Evolutionary conservation across 2,113 vertebrate genomes (phyloP), one percentile per base, ranked within the genome.

Genomic region (Salvelinus namaycush): DNA sequence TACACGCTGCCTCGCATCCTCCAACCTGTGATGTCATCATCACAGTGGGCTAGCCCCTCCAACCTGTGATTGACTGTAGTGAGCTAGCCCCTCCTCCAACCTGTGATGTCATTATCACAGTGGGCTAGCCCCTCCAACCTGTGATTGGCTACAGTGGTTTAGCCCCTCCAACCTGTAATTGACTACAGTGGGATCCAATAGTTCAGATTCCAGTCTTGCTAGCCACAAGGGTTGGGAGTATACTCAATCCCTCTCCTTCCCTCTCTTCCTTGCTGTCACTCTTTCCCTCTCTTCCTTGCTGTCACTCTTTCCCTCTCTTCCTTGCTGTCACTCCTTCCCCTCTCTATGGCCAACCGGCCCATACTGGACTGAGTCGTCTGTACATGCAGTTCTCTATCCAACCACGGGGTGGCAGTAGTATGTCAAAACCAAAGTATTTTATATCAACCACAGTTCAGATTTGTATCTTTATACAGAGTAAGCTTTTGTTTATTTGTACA

Each of bases 321-420:
- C 9, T 39, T 39, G 34, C 34, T 39, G 34, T 39, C 34, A 9
- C 59, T 60, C n/a, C 59, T n/a, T 60, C 14, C 59, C 59, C 7
- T 24, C n/a, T 22, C n/a, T 1, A 76, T 39, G 65, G 77, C 57
- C 78, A 74, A 80, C 71, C 74, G 74, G 81, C 74, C 73, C 68
- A 71, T 81, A 81, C 89, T 83, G 72, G 86, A 94, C 89, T 86
- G 74, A 87, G 62, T 67, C 68, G 39, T 68, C 65, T 77, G 74
- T 78, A 85, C 78, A 74, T 80, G 78, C 80, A 83, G 76, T 88
- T 90, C 74, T 79, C 74, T 81, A 83, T 82, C 78, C 83, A 85
- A 92, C 92, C 92, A 94, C 94, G 90, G 91, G 89, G 92, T 93
- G 93, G 93, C 92, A 89, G 83, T 80, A 92, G 90, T 89, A 88